Conservation (phyloP, 2,113 vertebrate species). For the Maccullochella peelii region DNA sequence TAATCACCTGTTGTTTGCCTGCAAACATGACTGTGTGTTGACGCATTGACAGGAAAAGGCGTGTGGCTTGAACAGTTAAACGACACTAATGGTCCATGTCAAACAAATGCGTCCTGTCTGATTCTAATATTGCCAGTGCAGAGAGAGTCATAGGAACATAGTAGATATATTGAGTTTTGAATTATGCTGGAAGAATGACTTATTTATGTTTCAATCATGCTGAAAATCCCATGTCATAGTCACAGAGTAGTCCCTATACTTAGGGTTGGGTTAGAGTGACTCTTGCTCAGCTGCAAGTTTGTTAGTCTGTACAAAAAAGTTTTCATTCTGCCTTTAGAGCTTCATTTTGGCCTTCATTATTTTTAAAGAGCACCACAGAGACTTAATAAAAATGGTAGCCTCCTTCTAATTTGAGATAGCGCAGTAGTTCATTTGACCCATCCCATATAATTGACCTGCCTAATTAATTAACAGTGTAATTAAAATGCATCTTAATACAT, state of each 20-base stretch:
- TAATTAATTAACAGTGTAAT: conserved; percentile 71
- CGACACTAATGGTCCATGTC: background rate
- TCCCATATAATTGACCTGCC: conserved; percentile 27
- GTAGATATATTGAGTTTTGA: background rate
- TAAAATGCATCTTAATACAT: conserved; percentile 50
- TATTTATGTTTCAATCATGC: background rate
- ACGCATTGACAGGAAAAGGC: background rate
- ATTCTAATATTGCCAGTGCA: background rate
- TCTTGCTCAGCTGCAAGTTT: conserved; percentile 1
- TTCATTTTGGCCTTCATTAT: conserved; percentile 2
- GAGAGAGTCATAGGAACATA: background rate
- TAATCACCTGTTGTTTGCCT: conserved; percentile 47
- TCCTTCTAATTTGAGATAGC: conserved; percentile 42
- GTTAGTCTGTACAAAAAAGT: conserved; percentile 2
- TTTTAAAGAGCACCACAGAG: background rate
- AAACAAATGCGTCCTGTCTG: background rate
- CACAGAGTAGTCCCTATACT: background rate
- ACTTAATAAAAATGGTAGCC: conserved; percentile 13
- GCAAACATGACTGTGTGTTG: conserved; percentile 28
- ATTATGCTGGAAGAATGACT: background rate
- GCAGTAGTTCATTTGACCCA: conserved; percentile 43
- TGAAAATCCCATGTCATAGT: background rate
- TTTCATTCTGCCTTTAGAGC: conserved; percentile 1
- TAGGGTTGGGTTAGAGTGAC: background rate
- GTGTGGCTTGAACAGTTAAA: background rate